Conservation (phyloP, 2,888 invertebrate genomes). For the Tillus elongatus region DNA sequence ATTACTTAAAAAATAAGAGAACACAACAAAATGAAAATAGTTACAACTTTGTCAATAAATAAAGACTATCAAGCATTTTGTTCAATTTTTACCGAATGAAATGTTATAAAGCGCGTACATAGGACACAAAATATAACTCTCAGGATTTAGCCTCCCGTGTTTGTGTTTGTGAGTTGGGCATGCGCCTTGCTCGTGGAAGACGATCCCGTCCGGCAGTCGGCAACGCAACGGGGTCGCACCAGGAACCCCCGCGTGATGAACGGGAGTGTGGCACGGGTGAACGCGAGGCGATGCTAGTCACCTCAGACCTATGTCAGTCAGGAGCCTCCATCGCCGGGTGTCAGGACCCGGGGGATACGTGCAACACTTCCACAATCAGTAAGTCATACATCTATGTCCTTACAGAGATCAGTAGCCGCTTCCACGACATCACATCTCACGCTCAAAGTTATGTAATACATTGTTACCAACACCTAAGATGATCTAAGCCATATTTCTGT, state of each 20-base stretch:
- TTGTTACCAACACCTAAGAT: too few relatives aligned
- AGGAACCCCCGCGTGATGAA: slow-evolving; percentile 38
- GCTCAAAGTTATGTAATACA: slow-evolving; percentile 12
- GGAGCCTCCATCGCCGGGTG: slow-evolving; percentile 44
- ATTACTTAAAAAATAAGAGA: too few relatives aligned
- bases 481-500: too few relatives aligned
- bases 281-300: slow-evolving; percentile 42
- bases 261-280: slow-evolving; percentile 38
- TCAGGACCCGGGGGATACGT: slow-evolving; percentile 44
- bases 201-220: slow-evolving; percentile 31
- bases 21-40: too few relatives aligned
- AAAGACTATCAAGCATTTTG: too few relatives aligned
- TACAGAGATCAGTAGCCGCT: neutral
- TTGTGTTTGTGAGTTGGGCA: slow-evolving; percentile 26
- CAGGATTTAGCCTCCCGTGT: too few relatives aligned
- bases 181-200: slow-evolving; percentile 28
- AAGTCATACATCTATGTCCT: slow-evolving; percentile 32
- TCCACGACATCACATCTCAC: neutral
- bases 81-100: too few relatives aligned
- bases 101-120: neutral
- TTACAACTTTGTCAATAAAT: too few relatives aligned
- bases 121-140: too few relatives aligned
- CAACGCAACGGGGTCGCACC: slow-evolving; percentile 38
- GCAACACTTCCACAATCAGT: slow-evolving; percentile 43
- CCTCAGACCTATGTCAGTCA: slow-evolving; percentile 43